Conservation (phyloP, 1,140 invertebrate genomes). For the Zaprionus ornatus region DNA sequence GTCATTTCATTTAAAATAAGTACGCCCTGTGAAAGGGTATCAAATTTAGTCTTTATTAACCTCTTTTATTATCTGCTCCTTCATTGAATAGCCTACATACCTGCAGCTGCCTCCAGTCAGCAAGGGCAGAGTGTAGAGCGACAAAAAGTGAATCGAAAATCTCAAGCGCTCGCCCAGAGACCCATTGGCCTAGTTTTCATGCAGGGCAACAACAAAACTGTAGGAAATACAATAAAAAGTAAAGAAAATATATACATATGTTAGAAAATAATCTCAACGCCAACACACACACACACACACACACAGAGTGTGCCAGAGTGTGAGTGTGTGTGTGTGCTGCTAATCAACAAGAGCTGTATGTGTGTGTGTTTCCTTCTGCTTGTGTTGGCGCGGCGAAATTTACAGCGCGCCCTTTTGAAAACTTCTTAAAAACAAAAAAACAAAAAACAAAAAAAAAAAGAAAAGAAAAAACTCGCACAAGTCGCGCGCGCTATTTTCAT, state of each 20-base stretch:
- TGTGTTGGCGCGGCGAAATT: constrained; percentile 46
- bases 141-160: constrained; percentile 71
- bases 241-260: constrained; percentile 56
- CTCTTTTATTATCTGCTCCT: constrained; percentile 11
- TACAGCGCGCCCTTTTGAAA: constrained; percentile 53
- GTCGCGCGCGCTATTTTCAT: constrained; percentile 73
- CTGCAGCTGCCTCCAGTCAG: constrained; percentile 18
- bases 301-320: constrained; percentile 12
- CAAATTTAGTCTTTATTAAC: not conserved
- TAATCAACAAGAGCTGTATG: constrained; percentile 31
- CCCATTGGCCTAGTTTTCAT: constrained; percentile 80
- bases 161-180: constrained; percentile 78
- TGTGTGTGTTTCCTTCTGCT: constrained; percentile 21
- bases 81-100: constrained; percentile 18
- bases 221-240: constrained; percentile 67
- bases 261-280: constrained; percentile 80
- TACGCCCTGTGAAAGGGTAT: too few relatives aligned
- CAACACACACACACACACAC: constrained; percentile 56
- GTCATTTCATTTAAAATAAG: too few relatives aligned
- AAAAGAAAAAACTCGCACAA: constrained; percentile 27
- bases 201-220: constrained; percentile 50
- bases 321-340: constrained; percentile 38
- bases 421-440: constrained; percentile 57
- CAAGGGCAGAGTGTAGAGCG: constrained; percentile 39
- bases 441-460: constrained; percentile 28